Base-by-base conservation (phyloP, 2,797 vertebrate genomes). In the Etheostoma perlongum region DNA sequence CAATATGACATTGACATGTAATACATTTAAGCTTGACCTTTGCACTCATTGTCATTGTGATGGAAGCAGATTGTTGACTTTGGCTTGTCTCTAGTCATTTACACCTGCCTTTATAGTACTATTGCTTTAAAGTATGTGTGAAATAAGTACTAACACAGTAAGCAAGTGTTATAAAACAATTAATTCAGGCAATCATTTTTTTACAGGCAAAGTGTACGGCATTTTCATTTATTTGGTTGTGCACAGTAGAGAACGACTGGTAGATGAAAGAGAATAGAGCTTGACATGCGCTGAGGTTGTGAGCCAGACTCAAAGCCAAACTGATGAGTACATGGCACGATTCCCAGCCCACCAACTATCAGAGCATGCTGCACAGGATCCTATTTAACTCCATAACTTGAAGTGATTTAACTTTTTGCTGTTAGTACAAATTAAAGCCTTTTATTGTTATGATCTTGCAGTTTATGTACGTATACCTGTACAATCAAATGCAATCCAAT, bases 201-300 rank as follows among this genome's bases (percentile, higher is more conserved):
- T 64, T 51, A 14, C 4, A 60, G 67, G 36, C 5, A 7, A 68
- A 65, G 19, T 67, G 47, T 75, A 9, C 60, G 62, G 21, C 47
- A 51, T 86, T 83, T 77, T 74, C 6, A 53, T 86, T 83, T 77
- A 72, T 8, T 49, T 60, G 23, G 30, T 63, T 74, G 74, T 68
- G 70, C 70, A 9, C 44, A 47, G 78, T 33, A 52, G 27, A 81
- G 71, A 89, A 72, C 72, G 71, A 80, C 62, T 59, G 67, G 25
- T 19, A 81, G 82, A 84, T 87, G 71, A 83, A 87, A 90, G 76
- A 60, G 80, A 85, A 89, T 77, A 58, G 62, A 59, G 74, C 72
- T 74, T 71, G 72, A 77, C 72, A 62, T 49, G 64, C 7, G 5
- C 67, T 53, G 77, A 71, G 79, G 78, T 80, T 82, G 75, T 72